These are phyloP conservation scores for Melanotaenia pygmaea DNA, from an alignment of 2,797 vertebrate species.

Conservation along the genomic window DNA sequence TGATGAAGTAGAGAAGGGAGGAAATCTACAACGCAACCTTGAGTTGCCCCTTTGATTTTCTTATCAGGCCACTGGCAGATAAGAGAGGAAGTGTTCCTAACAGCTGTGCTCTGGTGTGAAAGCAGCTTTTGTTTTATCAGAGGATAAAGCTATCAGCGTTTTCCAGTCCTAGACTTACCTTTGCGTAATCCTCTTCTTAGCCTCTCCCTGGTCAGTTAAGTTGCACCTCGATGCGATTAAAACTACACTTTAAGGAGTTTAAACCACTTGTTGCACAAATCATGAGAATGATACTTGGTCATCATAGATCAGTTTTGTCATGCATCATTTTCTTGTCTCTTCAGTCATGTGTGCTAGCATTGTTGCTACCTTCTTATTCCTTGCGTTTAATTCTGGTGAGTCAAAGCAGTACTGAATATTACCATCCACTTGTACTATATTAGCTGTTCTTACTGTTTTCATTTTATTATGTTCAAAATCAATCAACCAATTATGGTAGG, in stretches of 20 bases:
- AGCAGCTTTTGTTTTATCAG: conserved; percentile 51
- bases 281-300: background rate
- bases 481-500: too few relatives aligned
- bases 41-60: conserved; percentile 55
- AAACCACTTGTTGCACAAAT: background rate
- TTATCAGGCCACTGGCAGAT: conserved; percentile 57
- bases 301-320: background rate
- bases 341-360: background rate
- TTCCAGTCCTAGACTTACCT: conserved; percentile 9
- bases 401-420: background rate
- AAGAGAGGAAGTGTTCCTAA: conserved; percentile 37
- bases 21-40: conserved; percentile 54
- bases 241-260: background rate
- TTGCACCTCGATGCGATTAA: background rate
- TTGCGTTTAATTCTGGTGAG: background rate
- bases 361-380: background rate
- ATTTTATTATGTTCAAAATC: too few relatives aligned
- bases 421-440: background rate
- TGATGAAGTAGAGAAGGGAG: conserved; percentile 10
- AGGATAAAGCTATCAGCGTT: conserved; percentile 30
- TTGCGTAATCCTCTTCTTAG: conserved; percentile 12
- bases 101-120: conserved; percentile 42
- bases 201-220: conserved; percentile 5
- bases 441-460: too few relatives aligned
- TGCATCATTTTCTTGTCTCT: background rate